A percentile compares a stretch with the other conserved stretches of the same genome.
These are phyloP conservation scores for Rhagophthalmus giganteus DNA, from an alignment of 2,888 invertebrate species.

Conservation along the genomic window DNA sequence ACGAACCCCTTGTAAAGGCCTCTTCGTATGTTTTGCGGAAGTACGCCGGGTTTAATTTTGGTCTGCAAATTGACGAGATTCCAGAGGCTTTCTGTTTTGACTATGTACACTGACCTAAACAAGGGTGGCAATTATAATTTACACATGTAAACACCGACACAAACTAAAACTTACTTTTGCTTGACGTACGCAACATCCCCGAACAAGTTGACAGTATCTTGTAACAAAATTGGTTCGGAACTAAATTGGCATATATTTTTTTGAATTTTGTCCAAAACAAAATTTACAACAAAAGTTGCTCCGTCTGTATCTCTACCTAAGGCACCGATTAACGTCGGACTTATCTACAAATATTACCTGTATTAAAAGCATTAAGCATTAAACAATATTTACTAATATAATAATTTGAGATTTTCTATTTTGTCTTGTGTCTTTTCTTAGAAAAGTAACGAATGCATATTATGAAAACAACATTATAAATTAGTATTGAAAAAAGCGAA, in stretches of 20 bases:
- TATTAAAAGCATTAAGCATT: slow-evolving; percentile 32
- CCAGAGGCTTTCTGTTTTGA: slow-evolving; percentile 63
- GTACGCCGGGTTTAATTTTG: slow-evolving; percentile 57
- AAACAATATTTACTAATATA: slow-evolving; percentile 4
- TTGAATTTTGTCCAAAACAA: slow-evolving; percentile 67
- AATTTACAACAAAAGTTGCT: slow-evolving; percentile 64
- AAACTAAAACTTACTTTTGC: slow-evolving; percentile 46
- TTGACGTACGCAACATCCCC: slow-evolving; percentile 50
- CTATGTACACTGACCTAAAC: slow-evolving; percentile 58
- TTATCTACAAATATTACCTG: slow-evolving; percentile 60
- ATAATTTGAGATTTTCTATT: too few species aligned
- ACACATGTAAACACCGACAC: neutral
- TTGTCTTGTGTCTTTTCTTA: too few species aligned
- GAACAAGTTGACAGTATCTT: slow-evolving; percentile 67
- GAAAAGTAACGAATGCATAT: too few species aligned
- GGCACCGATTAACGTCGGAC: slow-evolving; percentile 62
- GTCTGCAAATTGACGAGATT: slow-evolving; percentile 59
- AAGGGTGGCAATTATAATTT: slow-evolving; percentile 7
- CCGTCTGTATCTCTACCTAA: slow-evolving; percentile 71
- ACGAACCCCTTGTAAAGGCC: slow-evolving; percentile 75
- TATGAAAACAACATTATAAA: too few species aligned
- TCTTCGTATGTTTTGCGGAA: slow-evolving; percentile 64
- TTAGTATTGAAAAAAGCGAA: too few species aligned
- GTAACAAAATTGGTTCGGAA: slow-evolving; percentile 64
- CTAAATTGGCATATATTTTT: slow-evolving; percentile 64